These are phyloP conservation scores for Macropis europaea DNA, from an alignment of 2,888 invertebrate species.

Conservation along the genomic window DNA sequence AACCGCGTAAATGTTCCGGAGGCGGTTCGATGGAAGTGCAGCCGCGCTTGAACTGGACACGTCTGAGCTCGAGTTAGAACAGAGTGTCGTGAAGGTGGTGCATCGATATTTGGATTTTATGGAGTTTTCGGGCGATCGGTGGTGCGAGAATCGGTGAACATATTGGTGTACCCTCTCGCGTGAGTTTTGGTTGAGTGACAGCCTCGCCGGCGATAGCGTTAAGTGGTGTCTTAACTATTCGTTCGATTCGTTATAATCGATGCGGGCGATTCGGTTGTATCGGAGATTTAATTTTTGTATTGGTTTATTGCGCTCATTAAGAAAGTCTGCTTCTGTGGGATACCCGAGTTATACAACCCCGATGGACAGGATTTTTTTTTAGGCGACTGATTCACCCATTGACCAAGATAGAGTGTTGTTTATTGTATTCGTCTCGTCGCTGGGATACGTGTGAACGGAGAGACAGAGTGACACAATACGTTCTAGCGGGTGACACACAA, in stretches of 20 bases:
- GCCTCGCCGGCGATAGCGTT: too few relatives aligned
- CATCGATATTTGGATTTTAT: slow-evolving; percentile 3
- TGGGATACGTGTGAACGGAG: not conserved
- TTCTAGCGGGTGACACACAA: slow-evolving; percentile 38
- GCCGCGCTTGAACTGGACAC: slow-evolving; percentile 71
- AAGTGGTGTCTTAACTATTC: too few relatives aligned
- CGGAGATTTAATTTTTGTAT: too few relatives aligned
- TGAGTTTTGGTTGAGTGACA: too few relatives aligned
- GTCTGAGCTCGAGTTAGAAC: slow-evolving; percentile 28
- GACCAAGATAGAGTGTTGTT: slow-evolving; percentile 13
- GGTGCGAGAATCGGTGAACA: not conserved
- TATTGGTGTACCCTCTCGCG: too few relatives aligned
- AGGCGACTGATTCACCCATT: slow-evolving; percentile 20
- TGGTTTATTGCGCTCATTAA: too few relatives aligned
- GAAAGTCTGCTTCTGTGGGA: too few relatives aligned
- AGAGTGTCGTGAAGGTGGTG: slow-evolving; percentile 68
- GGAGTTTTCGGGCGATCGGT: not conserved
- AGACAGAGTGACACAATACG: slow-evolving; percentile 20
- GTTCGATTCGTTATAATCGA: too few relatives aligned
- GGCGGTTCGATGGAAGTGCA: slow-evolving; percentile 68
- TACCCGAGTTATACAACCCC: too few relatives aligned
- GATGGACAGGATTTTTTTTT: slow-evolving; percentile 5
- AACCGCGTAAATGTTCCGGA: not conserved
- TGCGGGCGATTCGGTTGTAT: too few relatives aligned
- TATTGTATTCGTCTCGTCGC: slow-evolving; percentile 13